These are phyloP conservation scores for Thamnophis sirtalis DNA, from an alignment of 2,113 vertebrate genomes.

Conservation along the genomic window DNA sequence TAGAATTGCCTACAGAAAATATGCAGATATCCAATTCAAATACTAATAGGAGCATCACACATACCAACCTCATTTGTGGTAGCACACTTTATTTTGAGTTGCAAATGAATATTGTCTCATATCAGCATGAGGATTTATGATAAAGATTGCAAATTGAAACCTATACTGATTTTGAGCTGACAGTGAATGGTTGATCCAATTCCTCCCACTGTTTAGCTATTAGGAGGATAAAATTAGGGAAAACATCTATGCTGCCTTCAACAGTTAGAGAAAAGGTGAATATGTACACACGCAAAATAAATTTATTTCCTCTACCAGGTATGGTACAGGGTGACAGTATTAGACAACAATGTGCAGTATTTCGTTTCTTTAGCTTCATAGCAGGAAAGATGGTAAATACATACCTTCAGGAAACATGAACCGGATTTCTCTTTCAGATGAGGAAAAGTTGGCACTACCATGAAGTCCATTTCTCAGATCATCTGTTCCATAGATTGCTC, in stretches of 20 bases:
- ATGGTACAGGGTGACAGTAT: neutral
- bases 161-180: neutral
- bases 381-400: slow-evolving; percentile 32
- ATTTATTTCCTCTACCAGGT: neutral
- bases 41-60: neutral
- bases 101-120: slow-evolving; percentile 3
- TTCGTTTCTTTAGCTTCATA: neutral
- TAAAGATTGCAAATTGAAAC: neutral
- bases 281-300: neutral
- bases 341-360: neutral
- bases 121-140: too few species aligned
- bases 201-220: neutral
- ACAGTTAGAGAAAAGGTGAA: neutral
- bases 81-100: slow-evolving; percentile 2
- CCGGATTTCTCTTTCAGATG: slow-evolving; percentile 85
- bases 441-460: slow-evolving; percentile 78
- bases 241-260: neutral
- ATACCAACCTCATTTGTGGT: slow-evolving; percentile 15
- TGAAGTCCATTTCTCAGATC: slow-evolving; percentile 89
- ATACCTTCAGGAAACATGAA: slow-evolving; percentile 92
- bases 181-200: neutral
- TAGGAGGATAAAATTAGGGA: neutral
- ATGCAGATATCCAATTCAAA: slow-evolving; percentile 2
- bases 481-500: slow-evolving; percentile 88
- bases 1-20: neutral